Percentiles rank a stretch among this genome's conserved stretches.
These are phyloP conservation scores for Brachyhypopomus occidentalis DNA, from an alignment of 2,113 vertebrate species.

Conservation along the genomic window DNA sequence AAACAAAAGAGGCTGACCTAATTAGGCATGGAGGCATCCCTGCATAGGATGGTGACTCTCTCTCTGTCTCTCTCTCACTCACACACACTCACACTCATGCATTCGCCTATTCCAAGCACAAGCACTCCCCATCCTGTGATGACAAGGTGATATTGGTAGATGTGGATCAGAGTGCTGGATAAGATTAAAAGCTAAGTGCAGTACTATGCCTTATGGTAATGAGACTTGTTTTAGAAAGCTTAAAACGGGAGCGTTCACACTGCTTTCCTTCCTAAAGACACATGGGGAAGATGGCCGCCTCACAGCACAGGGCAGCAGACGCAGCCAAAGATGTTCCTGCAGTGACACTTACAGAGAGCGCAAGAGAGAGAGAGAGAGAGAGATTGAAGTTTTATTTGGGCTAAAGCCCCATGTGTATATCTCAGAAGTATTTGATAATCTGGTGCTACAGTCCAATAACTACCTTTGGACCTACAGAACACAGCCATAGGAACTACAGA, in stretches of 20 bases:
- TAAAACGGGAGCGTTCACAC: constrained; percentile 32
- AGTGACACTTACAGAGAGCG: too few species aligned
- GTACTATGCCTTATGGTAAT: constrained; percentile 71
- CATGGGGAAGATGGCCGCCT: constrained; percentile 69
- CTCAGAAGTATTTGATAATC: too few species aligned
- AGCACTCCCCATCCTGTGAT: constrained; percentile 12
- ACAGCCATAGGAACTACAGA: too few species aligned
- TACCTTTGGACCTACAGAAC: too few species aligned
- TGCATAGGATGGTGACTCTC: too few species aligned
- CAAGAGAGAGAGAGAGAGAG: too few species aligned
- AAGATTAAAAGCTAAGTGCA: constrained; percentile 72
- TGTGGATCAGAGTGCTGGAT: constrained; percentile 63
- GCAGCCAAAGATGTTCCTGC: too few species aligned
- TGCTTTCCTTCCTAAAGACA: constrained; percentile 56
- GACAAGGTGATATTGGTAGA: constrained; percentile 54
- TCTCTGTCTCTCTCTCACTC: constrained; percentile 14
- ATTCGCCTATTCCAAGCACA: constrained; percentile 16
- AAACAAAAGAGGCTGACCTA: constrained; percentile 1
- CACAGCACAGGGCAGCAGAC: constrained; percentile 60
- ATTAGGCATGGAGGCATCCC: neutral
- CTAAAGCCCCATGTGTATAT: too few species aligned
- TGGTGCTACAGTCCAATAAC: too few species aligned
- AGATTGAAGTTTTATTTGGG: too few species aligned
- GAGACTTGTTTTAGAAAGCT: constrained; percentile 70
- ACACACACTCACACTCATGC: neutral